Evolutionary conservation across 2,888 invertebrate species (phyloP).

Genomic region (Apotomis turbidana): DNA sequence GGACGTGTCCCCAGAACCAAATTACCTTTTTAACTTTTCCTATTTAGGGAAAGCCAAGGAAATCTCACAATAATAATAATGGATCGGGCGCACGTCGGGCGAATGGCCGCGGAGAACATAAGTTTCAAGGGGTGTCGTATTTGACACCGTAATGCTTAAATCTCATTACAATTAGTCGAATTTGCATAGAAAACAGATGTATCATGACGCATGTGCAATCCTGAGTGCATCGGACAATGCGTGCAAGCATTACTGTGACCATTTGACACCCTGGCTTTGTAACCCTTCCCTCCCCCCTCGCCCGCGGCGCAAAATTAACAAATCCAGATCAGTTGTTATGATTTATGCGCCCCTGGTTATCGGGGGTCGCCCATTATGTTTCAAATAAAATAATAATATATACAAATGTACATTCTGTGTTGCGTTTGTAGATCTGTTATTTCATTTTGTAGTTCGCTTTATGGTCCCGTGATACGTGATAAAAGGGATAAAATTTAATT

Average conservation of each 20-base stretch:
- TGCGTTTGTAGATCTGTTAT: constrained; percentile 45
- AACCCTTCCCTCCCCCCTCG: constrained; percentile 57
- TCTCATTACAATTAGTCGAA: constrained; percentile 78
- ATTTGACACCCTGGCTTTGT: constrained; percentile 51
- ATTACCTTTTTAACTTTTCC: constrained; percentile 84
- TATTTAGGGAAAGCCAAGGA: constrained; percentile 77
- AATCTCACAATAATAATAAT: constrained; percentile 80
- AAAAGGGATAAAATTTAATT: constrained; percentile 41
- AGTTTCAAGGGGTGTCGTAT: constrained; percentile 47
- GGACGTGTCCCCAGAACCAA: constrained; percentile 77
- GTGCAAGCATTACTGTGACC: constrained; percentile 51
- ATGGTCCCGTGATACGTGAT: constrained; percentile 37
- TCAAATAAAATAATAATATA: constrained; percentile 67
- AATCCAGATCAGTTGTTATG: constrained; percentile 75
- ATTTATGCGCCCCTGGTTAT: constrained; percentile 71
- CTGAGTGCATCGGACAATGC: constrained; percentile 57
- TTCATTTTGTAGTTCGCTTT: constrained; percentile 44
- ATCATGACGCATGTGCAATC: constrained; percentile 71
- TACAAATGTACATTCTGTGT: constrained; percentile 67
- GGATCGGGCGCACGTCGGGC: constrained; percentile 52
- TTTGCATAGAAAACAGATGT: constrained; percentile 77
- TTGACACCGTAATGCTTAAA: constrained; percentile 58
- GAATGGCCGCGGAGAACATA: constrained; percentile 56
- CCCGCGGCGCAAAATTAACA: constrained; percentile 67
- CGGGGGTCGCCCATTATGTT: constrained; percentile 59